phyloP scores from a whole-genome alignment of 30 jellyfish, hydroid and myxozoan species.

The Aurelia aurita region DNA sequence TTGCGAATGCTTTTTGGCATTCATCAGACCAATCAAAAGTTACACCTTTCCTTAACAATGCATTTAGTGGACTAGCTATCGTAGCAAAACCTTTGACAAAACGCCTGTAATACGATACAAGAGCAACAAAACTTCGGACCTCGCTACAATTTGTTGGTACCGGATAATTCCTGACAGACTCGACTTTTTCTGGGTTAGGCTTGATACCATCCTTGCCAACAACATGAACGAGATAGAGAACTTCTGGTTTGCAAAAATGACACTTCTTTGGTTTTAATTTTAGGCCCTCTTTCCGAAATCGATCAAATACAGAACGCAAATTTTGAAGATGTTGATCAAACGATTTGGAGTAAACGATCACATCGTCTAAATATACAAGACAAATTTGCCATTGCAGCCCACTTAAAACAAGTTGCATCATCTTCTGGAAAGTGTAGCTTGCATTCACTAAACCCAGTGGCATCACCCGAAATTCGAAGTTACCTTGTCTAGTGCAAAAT shows the following conservation, averaged over 20 bases:
- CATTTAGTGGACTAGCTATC: constrained; percentile 57
- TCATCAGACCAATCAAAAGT: constrained; percentile 49
- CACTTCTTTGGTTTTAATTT: constrained; percentile 50
- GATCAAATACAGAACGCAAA: constrained; percentile 46
- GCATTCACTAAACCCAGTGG: constrained; percentile 58
- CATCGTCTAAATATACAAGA: constrained; percentile 61
- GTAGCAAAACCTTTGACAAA: constrained; percentile 44
- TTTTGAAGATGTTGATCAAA: constrained; percentile 44
- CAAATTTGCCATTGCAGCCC: constrained; percentile 62
- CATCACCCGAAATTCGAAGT: constrained; percentile 53
- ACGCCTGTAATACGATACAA: constrained; percentile 39
- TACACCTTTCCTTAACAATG: constrained; percentile 2
- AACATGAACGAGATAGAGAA: constrained; percentile 25
- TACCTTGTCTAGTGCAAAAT: constrained; percentile 42
- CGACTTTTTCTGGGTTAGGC: constrained; percentile 58
- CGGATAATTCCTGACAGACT: constrained; percentile 11
- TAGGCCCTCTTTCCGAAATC: constrained; percentile 33
- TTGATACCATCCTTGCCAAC: constrained; percentile 43
- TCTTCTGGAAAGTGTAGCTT: constrained; percentile 46
- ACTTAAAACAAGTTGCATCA: constrained; percentile 53
- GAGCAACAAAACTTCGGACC: constrained; percentile 39
- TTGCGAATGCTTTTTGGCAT: constrained; percentile 59
- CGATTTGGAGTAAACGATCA: constrained; percentile 50
- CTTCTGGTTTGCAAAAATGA: constrained; percentile 50
- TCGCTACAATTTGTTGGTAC: constrained; percentile 35